Evolutionary conservation across 2,797 vertebrate genomes (phyloP).

Genomic region (Pipistrellus pipistrellus): DNA sequence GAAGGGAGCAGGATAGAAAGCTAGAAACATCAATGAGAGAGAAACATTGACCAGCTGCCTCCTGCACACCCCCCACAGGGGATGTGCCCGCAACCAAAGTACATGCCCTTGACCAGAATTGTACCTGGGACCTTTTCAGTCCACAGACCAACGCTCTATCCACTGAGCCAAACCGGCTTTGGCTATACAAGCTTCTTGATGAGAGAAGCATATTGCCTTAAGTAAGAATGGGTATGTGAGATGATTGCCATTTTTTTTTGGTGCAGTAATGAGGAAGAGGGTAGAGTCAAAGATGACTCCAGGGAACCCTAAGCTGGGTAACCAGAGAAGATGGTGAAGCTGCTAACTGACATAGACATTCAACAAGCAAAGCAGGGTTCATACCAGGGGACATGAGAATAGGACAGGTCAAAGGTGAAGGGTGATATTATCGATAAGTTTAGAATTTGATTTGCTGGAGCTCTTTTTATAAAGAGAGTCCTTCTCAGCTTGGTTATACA

Average conservation of each 20-base stretch:
- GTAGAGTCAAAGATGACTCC: background rate
- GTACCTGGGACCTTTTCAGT: too few species aligned
- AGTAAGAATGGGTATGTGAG: background rate
- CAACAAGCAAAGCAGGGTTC: background rate
- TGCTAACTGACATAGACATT: background rate
- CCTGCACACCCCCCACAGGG: too few species aligned
- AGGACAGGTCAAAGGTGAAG: background rate
- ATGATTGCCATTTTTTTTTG: background rate
- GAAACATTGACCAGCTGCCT: too few species aligned
- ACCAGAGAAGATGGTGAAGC: background rate
- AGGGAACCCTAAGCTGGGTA: background rate
- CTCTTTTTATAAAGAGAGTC: background rate
- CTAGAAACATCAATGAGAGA: too few species aligned
- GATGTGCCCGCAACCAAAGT: too few species aligned
- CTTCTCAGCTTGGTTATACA: background rate
- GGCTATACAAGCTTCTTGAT: background rate
- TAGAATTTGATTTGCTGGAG: background rate
- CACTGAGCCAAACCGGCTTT: too few species aligned
- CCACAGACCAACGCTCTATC: too few species aligned
- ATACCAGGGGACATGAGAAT: background rate
- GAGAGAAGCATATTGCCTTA: background rate
- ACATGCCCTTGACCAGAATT: too few species aligned
- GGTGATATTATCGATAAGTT: background rate
- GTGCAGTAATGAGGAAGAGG: background rate
- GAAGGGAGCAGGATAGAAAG: too few species aligned